Conservation (phyloP, 2,888 invertebrate genomes). For the Xanthia togata region DNA sequence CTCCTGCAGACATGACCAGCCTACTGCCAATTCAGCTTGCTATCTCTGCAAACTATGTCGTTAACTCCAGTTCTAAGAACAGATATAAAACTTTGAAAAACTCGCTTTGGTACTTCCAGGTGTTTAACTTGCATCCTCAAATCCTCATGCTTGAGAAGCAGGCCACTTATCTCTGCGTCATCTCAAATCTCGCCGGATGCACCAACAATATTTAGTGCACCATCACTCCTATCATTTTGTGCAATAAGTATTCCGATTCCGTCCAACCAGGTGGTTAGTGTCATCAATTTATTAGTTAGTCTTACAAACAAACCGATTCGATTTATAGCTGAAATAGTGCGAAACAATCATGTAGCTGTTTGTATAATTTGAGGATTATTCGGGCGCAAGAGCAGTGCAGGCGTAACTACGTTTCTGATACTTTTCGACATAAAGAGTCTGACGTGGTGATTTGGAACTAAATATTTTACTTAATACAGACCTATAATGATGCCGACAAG, state of each 20-base stretch:
- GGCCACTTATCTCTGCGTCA: not conserved
- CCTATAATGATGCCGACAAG: no score
- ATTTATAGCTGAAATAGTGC: constrained; percentile 49
- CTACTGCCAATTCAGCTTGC: not conserved
- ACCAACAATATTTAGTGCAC: constrained; percentile 21
- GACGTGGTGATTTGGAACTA: no score
- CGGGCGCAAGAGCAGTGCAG: not conserved
- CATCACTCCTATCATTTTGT: constrained; percentile 27
- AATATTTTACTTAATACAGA: no score
- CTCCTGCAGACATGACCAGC: not conserved
- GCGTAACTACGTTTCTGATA: not conserved
- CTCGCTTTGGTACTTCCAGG: not conserved
- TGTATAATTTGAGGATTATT: constrained; percentile 28
- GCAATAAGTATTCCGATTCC: constrained; percentile 6
- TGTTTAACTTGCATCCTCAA: not conserved
- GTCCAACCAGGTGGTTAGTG: constrained; percentile 43
- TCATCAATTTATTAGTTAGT: constrained; percentile 46
- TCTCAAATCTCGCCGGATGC: not conserved
- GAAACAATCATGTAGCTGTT: constrained; percentile 27
- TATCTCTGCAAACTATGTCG: not conserved
- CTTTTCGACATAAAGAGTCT: no score
- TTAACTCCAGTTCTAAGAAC: not conserved
- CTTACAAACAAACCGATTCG: constrained; percentile 45
- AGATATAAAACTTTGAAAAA: not conserved
- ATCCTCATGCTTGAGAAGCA: not conserved